phyloP scores from a whole-genome alignment of 1,140 invertebrate genomes.

The Leptoteleia sp. region DNA sequence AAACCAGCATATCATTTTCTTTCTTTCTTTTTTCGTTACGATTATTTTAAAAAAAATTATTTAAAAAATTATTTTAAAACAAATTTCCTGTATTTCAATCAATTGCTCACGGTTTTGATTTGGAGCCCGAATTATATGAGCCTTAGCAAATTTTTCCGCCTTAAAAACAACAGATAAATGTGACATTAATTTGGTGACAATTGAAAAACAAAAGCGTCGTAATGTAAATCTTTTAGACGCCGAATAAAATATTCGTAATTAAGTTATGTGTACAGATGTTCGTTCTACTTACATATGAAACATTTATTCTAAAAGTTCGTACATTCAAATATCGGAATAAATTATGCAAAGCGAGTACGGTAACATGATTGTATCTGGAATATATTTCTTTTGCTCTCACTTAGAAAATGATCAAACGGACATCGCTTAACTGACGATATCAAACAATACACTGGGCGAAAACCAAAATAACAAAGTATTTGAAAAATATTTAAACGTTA shows the following conservation, averaged over 20 bases:
- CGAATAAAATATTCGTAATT: constrained; percentile 44
- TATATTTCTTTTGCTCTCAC: constrained; percentile 36
- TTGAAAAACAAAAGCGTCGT: not conserved
- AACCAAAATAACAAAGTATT: constrained; percentile 6
- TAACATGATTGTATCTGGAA: constrained; percentile 20
- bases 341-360: constrained; percentile 46
- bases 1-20: too few relatives aligned
- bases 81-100: too few relatives aligned
- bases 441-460: not conserved
- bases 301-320: constrained; percentile 33
- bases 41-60: too few relatives aligned
- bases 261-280: constrained; percentile 35
- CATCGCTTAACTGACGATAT: not conserved
- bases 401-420: constrained; percentile 9
- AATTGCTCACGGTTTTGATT: too few relatives aligned
- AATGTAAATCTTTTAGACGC: constrained; percentile 1
- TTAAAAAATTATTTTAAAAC: too few relatives aligned
- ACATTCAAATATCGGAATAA: constrained; percentile 31
- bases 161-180: too few relatives aligned
- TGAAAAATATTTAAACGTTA: constrained; percentile 16
- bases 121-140: too few relatives aligned
- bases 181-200: too few relatives aligned
- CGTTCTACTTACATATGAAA: constrained; percentile 54
- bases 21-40: too few relatives aligned
- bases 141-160: too few relatives aligned